Evolutionary conservation across 2,888 invertebrate species (phyloP), one percentile per base, ranked within the genome.

Genomic region (Cerastoderma edule): DNA sequence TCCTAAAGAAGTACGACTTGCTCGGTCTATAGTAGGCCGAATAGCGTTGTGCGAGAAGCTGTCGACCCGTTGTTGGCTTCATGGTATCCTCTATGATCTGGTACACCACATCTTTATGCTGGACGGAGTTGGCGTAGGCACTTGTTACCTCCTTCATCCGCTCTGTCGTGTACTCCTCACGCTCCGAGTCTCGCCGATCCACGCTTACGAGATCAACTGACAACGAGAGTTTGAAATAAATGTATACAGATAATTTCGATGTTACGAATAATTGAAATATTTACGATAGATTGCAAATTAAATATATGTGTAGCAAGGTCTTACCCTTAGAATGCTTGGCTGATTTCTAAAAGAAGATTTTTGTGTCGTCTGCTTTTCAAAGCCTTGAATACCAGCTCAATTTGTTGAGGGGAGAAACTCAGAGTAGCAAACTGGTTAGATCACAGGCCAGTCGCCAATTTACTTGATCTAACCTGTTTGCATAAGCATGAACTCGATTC

Each of bases 161-260:
- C 32, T 80, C 71, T 4, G 78, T 33, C 5, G 87, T 84, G 33
- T 80, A 81, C 48, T 80, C 75, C 65, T 88, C 85, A 4, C 82
- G 65, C n/a, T 79, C 77, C n/a, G 67, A 70, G 64, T 82, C 85
- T 27, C 89, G 74, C 39, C 88, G 75, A 72, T 89, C 88, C 2
- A 89, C 83, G 70, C 89, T 89, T 16, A 86, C 85, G 16, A 88
- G 80, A 67, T 89, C 89, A 72, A 89, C 89, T 89, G 67, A 4
- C n/a, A 60, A 32, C 1, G 30, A 56, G 28, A 50, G n/a, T 22
- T 10, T 39, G 39, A 39, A 10, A 39, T 16, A 8, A n/a, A 46
- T n/a, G 5, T 46, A 19, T 1, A 46, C 46, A 19, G 5, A 46
- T 5, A 5, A 19, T 46, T n/a, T n/a, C n/a, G n/a, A n/a, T n/a